Percentiles rank a stretch among this genome's conserved stretches.
phyloP scores from a whole-genome alignment of 2,113 vertebrate genomes.

The Cichladusa arquata region DNA sequence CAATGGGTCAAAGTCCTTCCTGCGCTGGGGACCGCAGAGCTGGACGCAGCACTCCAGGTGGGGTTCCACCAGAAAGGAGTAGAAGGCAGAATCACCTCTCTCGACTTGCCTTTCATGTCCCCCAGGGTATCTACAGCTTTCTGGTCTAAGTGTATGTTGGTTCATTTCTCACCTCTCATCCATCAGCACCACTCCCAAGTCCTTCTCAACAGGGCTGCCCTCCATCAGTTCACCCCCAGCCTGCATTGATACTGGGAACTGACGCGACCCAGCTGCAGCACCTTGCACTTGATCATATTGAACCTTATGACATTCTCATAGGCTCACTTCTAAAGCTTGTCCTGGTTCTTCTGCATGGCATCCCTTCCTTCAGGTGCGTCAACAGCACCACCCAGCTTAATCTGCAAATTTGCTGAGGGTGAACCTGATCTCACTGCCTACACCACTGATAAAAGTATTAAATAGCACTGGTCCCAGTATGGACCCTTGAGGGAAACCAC shows the following conservation, averaged over 20 bases:
- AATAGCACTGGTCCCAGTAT: not conserved
- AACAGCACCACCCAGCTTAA: not conserved
- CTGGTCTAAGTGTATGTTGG: accelerated
- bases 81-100: not conserved
- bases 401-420: not conserved
- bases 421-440: not conserved
- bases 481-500: not conserved
- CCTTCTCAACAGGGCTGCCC: not conserved
- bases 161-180: not conserved
- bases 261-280: accelerated
- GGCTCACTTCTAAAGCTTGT: not conserved
- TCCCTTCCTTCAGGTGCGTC: not conserved
- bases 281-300: not conserved
- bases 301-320: not conserved
- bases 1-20: not conserved
- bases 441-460: accelerated
- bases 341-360: not conserved
- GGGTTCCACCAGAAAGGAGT: not conserved
- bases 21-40: not conserved
- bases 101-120: not conserved
- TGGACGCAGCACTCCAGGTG: not conserved
- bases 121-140: not conserved
- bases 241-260: not conserved
- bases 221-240: not conserved
- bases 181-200: no score